Evolutionary conservation across 1,140 invertebrate species (phyloP), one percentile per base, ranked within the genome.

Genomic region (Adoxophyes honmai): DNA sequence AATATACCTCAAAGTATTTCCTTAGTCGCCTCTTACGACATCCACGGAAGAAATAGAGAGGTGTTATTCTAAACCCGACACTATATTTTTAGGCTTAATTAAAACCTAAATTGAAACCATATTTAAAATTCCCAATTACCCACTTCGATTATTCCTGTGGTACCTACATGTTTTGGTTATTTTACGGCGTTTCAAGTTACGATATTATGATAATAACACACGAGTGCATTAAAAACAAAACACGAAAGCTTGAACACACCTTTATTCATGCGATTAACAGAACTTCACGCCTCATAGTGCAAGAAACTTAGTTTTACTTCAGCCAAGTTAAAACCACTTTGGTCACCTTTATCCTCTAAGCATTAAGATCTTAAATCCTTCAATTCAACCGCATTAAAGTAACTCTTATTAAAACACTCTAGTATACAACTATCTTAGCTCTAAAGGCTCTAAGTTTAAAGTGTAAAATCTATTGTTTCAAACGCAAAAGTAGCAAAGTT

Each of bases 201-300:
- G 2, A 39, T 16, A 39, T n/a, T n/a, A n/a, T n/a, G n/a, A n/a
- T n/a, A n/a, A n/a, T n/a, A n/a, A n/a, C n/a, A n/a, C n/a, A n/a
- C n/a, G n/a, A 38, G n/a, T 38, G 6, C 0, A 38, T 11, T 38
- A 38, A 28, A 28, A 28, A 28, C 21, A 28, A 28, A 28, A 28
- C 21, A 28, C 6, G 6, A 28, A 6, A 28, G 2, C 6, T 3
- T 28, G 21, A 28, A 28, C 6, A 28, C 21, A 28, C 2, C 21
- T 28, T 6, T 28, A 28, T 28, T 28, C 21, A 28, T 11, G 13
- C 1, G 18, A 48, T 21, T 48, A 48, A 48, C n/a, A 21, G 16
- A 16, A 6, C 28, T 48, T 48, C 42, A 48, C 42, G 42, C 42
- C 42, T 48, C n/a, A 48, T 18, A 13, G 42, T 48, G 42, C 42